A percentile compares a stretch with the other conserved stretches of the same genome.
Conservation (phyloP, 2,797 vertebrate genomes). For the Sandelia bainsii region DNA sequence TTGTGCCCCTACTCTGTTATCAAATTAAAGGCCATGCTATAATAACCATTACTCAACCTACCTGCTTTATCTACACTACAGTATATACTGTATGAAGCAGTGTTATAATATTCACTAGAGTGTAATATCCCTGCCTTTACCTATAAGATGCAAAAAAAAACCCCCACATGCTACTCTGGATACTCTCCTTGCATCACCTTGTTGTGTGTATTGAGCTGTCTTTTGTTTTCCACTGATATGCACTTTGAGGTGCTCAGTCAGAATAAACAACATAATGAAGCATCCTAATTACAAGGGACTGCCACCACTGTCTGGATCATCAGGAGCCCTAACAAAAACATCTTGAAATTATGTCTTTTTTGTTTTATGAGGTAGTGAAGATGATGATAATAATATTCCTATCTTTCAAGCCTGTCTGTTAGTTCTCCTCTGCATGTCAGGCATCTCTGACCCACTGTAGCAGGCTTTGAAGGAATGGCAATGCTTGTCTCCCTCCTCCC, state of each 20-base stretch:
- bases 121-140: conserved; percentile 13
- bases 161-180: conserved; percentile 4
- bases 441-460: conserved; percentile 40
- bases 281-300: conserved; percentile 45
- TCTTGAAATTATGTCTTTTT: conserved; percentile 18
- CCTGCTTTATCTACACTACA: conserved; percentile 18
- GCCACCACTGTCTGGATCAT: conserved; percentile 36
- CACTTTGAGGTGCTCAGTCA: conserved; percentile 36
- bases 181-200: conserved; percentile 30
- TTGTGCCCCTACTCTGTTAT: conserved; percentile 45
- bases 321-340: conserved; percentile 41
- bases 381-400: conserved; percentile 49
- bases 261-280: conserved; percentile 25
- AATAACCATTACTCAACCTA: conserved; percentile 30
- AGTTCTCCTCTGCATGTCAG: conserved; percentile 28
- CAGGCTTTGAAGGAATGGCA: conserved; percentile 42
- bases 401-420: conserved; percentile 60
- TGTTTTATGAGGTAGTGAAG: conserved; percentile 33
- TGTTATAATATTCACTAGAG: conserved; percentile 2
- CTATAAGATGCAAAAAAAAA: conserved; percentile 31
- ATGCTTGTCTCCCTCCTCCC: conserved; percentile 16
- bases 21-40: conserved; percentile 30
- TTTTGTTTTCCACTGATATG: conserved; percentile 17
- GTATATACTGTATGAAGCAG: neutral
- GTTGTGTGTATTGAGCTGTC: conserved; percentile 11